Evolutionary conservation across 2,797 vertebrate genomes (phyloP).

Genomic region (Ceryle rudis): DNA sequence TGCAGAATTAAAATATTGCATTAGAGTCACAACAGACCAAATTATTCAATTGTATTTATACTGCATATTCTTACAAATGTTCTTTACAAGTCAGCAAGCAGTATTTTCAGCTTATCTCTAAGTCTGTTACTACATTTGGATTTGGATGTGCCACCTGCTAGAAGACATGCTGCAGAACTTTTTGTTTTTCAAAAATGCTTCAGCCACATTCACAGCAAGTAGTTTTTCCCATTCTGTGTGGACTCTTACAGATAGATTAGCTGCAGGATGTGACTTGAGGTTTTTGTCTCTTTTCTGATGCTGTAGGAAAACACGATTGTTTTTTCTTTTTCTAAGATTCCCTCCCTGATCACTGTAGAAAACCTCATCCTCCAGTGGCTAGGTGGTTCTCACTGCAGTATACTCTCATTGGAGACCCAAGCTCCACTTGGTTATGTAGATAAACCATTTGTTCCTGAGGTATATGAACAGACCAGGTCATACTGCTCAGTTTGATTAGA

Average conservation of each 20-base stretch:
- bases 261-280: background rate
- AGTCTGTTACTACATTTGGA: background rate
- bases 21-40: slow-evolving; percentile 36
- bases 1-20: slow-evolving; percentile 15
- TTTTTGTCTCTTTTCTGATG: background rate
- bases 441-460: background rate
- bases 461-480: background rate
- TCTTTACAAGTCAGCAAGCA: slow-evolving; percentile 36
- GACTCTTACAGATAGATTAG: background rate
- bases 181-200: background rate
- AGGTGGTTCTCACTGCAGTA: background rate
- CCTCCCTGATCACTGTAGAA: background rate
- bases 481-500: background rate
- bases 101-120: slow-evolving; percentile 15
- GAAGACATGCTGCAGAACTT: background rate
- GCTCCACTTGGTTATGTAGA: background rate
- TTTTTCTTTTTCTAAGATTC: background rate
- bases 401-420: background rate
- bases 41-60: slow-evolving; percentile 8
- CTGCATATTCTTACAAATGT: slow-evolving; percentile 15
- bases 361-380: background rate
- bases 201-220: background rate
- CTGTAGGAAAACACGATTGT: background rate
- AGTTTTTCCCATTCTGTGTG: background rate
- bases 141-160: background rate